Conservation (phyloP, 1,140 invertebrate species). For the Phthorimaea operculella region DNA sequence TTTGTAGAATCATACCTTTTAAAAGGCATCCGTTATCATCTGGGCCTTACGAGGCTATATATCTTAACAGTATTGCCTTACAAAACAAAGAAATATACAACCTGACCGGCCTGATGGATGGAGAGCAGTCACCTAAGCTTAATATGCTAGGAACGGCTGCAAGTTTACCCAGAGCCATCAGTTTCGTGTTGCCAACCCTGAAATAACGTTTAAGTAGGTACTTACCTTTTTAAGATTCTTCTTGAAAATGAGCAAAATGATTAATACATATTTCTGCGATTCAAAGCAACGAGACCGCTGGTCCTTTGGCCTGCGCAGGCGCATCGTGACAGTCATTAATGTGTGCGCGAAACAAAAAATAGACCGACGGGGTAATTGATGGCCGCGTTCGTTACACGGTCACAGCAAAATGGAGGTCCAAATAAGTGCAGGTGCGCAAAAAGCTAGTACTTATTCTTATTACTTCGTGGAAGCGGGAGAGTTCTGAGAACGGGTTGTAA, state of each 20-base stretch:
- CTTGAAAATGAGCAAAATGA: neutral
- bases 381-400: slow-evolving; percentile 38
- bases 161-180: no score
- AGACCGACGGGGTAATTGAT: slow-evolving; percentile 50
- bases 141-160: no score
- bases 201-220: no score
- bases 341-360: slow-evolving; percentile 23
- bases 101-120: no score
- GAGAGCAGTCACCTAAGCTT: no score
- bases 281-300: neutral
- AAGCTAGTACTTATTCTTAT: slow-evolving; percentile 13
- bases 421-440: slow-evolving; percentile 50
- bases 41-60: no score
- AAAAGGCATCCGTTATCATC: no score
- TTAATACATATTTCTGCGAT: neutral
- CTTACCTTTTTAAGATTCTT: no score
- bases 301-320: neutral
- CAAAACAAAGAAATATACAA: no score
- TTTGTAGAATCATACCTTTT: no score
- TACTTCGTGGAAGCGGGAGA: slow-evolving; percentile 44
- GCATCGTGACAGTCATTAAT: slow-evolving; percentile 11
- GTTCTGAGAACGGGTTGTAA: slow-evolving; percentile 45
- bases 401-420: slow-evolving; percentile 49
- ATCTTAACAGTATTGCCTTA: no score
- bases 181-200: no score